Base-by-base conservation (phyloP, 2,113 vertebrate species). In the Alligator sinensis region DNA sequence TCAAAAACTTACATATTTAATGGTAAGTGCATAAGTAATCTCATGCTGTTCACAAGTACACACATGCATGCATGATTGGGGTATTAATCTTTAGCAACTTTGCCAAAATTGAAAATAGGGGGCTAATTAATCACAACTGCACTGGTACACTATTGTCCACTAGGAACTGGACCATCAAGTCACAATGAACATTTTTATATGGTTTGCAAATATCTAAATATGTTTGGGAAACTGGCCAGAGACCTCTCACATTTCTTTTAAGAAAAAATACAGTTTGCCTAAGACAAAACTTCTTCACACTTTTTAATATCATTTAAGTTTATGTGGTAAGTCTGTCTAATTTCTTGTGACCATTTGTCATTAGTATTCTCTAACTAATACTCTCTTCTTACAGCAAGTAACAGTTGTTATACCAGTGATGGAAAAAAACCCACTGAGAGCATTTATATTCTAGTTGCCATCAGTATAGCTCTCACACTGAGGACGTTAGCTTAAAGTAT, bases 241-340 rank as follows among this genome's bases (percentile, higher is more conserved):
- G 25, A 72, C 76, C 92, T 88, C 59, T 78, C 72, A 90, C 11
- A 57, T 0, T 61, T 30, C 21, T 82, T 74, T 79, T 86, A 86
- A 78, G 57, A 27, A 95, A 94, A 95, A 86, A 76, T 19, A 66
- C 90, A 16, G 58, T 91, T 91, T 93, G 47, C 70, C 79, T 87
- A 68, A 79, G 62, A 80, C 22, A 13, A 81, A 70, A 70, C 38
- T 80, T 96, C 86, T 38, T 38, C 38, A 38, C 38, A 38, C 38
- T 38, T 38, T 38, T 38, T 38, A 38, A 38, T 38, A 38, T 5
- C 38, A 38, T 38, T 34, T 92, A 62, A 62, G 11, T 62, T 21
- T 62, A 62, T 62, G 21, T 11, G 21, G 5, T 59, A 15, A 78
- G 90, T 2, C 63, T 38, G 34, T 1, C 22, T 87, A 7, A 7